Evolutionary conservation across 2,113 vertebrate genomes (phyloP).

Genomic region (Ptilonorhynchus violaceus): DNA sequence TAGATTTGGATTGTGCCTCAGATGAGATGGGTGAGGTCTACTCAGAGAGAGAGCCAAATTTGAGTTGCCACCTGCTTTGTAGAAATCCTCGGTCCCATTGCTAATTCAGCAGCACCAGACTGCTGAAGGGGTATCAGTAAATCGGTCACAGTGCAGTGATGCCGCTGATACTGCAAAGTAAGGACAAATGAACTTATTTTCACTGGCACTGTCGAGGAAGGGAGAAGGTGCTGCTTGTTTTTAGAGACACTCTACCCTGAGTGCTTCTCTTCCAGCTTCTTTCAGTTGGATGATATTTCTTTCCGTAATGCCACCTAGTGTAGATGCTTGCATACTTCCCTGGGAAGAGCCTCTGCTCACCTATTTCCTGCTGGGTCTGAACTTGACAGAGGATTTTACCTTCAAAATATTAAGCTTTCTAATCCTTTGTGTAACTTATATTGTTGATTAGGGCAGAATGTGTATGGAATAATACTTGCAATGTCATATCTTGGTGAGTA

Average conservation of each 20-base stretch:
- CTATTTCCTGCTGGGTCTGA: slow-evolving; percentile 1
- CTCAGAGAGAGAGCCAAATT: background rate
- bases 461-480: background rate
- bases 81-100: background rate
- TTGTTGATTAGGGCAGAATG: slow-evolving; percentile 3
- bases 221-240: background rate
- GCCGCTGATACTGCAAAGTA: background rate
- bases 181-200: background rate
- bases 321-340: slow-evolving; percentile 32
- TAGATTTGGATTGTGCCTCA: background rate
- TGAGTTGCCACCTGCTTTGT: background rate
- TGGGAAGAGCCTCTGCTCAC: slow-evolving; percentile 20
- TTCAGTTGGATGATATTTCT: background rate
- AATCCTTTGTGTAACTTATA: slow-evolving; percentile 25
- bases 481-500: background rate
- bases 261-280: background rate
- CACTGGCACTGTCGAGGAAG: background rate
- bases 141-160: background rate
- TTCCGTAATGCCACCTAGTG: slow-evolving; percentile 64
- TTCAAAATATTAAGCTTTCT: slow-evolving; percentile 45
- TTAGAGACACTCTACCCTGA: background rate
- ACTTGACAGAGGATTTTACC: slow-evolving; percentile 36
- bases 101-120: background rate
- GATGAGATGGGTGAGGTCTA: background rate
- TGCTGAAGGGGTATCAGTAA: background rate